phyloP scores from a whole-genome alignment of 2,113 vertebrate species.

The Ia io region DNA sequence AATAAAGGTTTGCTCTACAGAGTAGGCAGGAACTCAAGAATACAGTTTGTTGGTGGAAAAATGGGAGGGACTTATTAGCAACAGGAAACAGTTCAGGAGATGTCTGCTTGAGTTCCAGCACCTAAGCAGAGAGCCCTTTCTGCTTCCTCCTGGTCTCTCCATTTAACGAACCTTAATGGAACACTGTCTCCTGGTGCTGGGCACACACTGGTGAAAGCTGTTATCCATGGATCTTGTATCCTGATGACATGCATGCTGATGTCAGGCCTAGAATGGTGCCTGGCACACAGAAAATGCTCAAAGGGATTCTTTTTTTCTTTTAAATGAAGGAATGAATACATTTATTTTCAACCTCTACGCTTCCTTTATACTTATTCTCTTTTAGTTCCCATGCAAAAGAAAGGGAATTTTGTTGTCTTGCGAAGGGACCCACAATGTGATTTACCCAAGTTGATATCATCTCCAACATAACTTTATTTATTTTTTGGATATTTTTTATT shows the following conservation, averaged over 20 bases:
- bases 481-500: too few relatives aligned
- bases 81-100: background rate
- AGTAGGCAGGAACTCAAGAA: background rate
- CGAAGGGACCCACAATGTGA: background rate
- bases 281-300: background rate
- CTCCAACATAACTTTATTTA: background rate
- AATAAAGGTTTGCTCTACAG: background rate
- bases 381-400: background rate
- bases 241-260: fast-evolving
- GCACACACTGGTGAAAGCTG: too few relatives aligned
- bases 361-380: background rate
- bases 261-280: background rate
- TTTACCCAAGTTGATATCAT: background rate
- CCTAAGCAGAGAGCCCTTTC: background rate
- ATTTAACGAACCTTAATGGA: background rate
- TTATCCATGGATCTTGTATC: background rate
- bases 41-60: background rate
- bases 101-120: background rate
- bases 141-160: background rate
- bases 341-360: background rate
- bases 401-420: background rate
- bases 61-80: fast-evolving
- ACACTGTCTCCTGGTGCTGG: background rate
- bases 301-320: background rate
- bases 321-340: background rate